phyloP scores from a whole-genome alignment of 2,113 vertebrate genomes.

The Noturus placidus region DNA sequence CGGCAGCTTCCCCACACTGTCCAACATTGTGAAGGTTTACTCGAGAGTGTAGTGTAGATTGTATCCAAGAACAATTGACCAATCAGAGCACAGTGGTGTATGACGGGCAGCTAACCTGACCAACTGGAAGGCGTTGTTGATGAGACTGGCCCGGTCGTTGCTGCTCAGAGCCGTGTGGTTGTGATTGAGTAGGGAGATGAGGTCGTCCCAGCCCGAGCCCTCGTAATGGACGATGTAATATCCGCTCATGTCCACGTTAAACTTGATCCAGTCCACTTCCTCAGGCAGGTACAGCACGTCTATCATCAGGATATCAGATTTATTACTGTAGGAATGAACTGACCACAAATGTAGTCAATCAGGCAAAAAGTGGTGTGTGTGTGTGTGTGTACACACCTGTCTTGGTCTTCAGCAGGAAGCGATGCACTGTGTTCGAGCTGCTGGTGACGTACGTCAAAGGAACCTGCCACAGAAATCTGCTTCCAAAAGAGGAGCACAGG shows the following conservation, averaged over 20 bases:
- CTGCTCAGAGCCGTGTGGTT: constrained; percentile 76
- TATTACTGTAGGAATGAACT: background rate
- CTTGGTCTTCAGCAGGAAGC: constrained; percentile 73
- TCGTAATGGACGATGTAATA: constrained; percentile 81
- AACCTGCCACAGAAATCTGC: constrained; percentile 75
- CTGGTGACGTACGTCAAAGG: constrained; percentile 77
- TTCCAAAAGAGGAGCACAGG: background rate
- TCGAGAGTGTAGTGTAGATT: background rate
- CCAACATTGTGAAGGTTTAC: constrained; percentile 22
- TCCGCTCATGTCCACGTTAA: constrained; percentile 76
- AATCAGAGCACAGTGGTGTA: background rate
- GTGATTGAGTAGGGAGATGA: constrained; percentile 68
- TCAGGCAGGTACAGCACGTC: constrained; percentile 74
- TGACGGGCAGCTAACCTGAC: constrained; percentile 67
- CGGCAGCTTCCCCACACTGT: constrained; percentile 76
- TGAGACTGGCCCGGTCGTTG: constrained; percentile 75
- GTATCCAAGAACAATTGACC: background rate
- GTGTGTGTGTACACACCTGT: constrained; percentile 31
- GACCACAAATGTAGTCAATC: background rate
- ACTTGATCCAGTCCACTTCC: constrained; percentile 74
- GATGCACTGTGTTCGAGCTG: constrained; percentile 64
- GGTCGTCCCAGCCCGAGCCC: constrained; percentile 70
- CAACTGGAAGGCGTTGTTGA: constrained; percentile 76
- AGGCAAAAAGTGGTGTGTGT: background rate
- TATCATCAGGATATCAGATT: constrained; percentile 47